Evolutionary conservation across 2,113 vertebrate species (phyloP).

Genomic region (Onychorhynchus coronatus): DNA sequence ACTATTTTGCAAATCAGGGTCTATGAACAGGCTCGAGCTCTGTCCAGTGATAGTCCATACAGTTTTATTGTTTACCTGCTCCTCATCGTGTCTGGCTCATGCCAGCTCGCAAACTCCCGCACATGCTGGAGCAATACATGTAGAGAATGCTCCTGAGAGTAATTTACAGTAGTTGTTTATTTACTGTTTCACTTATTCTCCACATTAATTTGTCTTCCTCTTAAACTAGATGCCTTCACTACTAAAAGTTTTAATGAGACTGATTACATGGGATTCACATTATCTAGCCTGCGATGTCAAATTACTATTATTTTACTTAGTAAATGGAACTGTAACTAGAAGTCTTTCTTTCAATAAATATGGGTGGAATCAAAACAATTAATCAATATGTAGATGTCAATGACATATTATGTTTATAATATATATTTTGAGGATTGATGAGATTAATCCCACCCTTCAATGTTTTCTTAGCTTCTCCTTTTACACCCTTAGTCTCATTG

Average conservation of each 20-base stretch:
- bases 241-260: background rate
- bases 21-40: background rate
- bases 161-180: background rate
- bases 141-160: background rate
- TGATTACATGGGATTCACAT: background rate
- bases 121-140: background rate
- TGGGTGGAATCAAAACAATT: background rate
- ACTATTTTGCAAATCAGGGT: background rate
- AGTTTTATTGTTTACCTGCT: background rate
- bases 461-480: background rate
- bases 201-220: background rate
- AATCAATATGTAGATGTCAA: background rate
- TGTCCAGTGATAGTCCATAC: background rate
- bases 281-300: background rate
- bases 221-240: background rate
- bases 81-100: background rate
- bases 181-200: background rate
- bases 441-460: background rate
- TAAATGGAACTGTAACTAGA: background rate
- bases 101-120: background rate
- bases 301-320: background rate
- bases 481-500: background rate
- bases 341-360: background rate
- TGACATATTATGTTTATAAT: background rate
- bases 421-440: background rate